These are phyloP conservation scores for Silurus aristotelis DNA, from an alignment of 2,797 vertebrate species.

Conservation along the genomic window DNA sequence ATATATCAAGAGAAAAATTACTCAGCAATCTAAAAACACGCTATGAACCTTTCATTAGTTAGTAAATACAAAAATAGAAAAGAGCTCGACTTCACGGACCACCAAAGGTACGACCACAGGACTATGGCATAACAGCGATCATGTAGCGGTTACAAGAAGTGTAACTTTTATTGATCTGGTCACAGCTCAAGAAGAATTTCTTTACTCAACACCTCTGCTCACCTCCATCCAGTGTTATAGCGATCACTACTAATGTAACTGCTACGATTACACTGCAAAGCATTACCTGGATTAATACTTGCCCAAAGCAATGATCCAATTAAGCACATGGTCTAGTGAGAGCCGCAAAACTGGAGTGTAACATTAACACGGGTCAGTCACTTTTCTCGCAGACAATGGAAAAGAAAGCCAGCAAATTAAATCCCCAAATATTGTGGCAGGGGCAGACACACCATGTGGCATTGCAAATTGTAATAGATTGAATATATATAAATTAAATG, in stretches of 20 bases:
- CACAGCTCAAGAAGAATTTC: not conserved
- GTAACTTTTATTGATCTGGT: not conserved
- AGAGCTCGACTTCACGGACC: slow-evolving; percentile 8
- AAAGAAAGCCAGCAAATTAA: not conserved
- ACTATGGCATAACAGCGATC: slow-evolving; percentile 12
- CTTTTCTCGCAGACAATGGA: not conserved
- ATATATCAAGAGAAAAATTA: slow-evolving; percentile 69
- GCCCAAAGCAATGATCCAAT: not conserved
- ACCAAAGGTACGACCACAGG: slow-evolving; percentile 2
- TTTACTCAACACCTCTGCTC: not conserved
- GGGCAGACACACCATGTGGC: not conserved
- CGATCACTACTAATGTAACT: not conserved
- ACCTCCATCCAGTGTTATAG: not conserved
- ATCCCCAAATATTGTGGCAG: not conserved
- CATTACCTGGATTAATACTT: slow-evolving; percentile 1
- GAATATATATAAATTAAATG: too few species aligned
- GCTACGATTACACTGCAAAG: not conserved
- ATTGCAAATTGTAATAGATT: too few species aligned
- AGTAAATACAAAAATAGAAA: slow-evolving; percentile 50
- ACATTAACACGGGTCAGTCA: not conserved
- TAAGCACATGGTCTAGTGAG: not conserved
- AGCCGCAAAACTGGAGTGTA: not conserved
- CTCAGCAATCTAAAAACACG: slow-evolving; percentile 57
- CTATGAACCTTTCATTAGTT: slow-evolving; percentile 41
- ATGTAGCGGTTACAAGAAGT: not conserved